These are phyloP conservation scores for Sitophilus oryzae DNA, from an alignment of 1,140 invertebrate species.

Conservation along the genomic window DNA sequence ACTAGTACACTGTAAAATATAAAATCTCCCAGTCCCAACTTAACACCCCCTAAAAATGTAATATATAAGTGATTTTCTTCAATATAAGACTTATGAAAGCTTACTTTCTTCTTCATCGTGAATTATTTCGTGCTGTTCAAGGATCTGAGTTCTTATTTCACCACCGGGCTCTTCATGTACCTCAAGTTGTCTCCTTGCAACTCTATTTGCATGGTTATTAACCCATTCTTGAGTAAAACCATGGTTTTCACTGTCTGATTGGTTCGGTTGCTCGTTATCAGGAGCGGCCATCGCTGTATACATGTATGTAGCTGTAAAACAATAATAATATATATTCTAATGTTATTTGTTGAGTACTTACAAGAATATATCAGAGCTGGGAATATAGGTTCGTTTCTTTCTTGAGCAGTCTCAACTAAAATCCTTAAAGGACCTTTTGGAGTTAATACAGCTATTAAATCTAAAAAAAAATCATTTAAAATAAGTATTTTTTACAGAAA, in stretches of 20 bases:
- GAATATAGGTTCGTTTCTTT: slow-evolving; percentile 98
- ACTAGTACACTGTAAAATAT: slow-evolving; percentile 99
- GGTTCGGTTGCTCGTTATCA: slow-evolving; percentile 24
- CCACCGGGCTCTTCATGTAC: slow-evolving; percentile 45
- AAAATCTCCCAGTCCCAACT: slow-evolving; percentile 97
- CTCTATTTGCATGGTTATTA: slow-evolving; percentile 49
- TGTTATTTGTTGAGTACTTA: slow-evolving; percentile 48
- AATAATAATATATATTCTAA: background rate
- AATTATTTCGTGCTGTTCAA: slow-evolving; percentile 5
- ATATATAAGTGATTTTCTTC: too few species aligned
- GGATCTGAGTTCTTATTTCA: slow-evolving; percentile 36
- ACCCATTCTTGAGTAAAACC: slow-evolving; percentile 66
- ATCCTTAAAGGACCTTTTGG: slow-evolving; percentile 95
- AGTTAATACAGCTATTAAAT: slow-evolving; percentile 94
- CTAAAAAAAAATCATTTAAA: too few species aligned
- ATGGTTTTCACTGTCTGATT: slow-evolving; percentile 45
- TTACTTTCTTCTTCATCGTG: slow-evolving; percentile 47
- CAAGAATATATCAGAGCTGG: slow-evolving; percentile 98
- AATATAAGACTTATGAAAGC: too few species aligned
- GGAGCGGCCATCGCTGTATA: slow-evolving; percentile 56
- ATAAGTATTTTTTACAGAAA: too few species aligned
- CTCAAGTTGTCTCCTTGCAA: slow-evolving; percentile 48
- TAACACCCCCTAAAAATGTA: slow-evolving; percentile 78
- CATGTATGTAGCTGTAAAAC: slow-evolving; percentile 61
- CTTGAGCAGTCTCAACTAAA: slow-evolving; percentile 97